Evolutionary conservation across 2,797 vertebrate species (phyloP), one percentile per base, ranked within the genome.

Genomic region (Fratercula arctica): DNA sequence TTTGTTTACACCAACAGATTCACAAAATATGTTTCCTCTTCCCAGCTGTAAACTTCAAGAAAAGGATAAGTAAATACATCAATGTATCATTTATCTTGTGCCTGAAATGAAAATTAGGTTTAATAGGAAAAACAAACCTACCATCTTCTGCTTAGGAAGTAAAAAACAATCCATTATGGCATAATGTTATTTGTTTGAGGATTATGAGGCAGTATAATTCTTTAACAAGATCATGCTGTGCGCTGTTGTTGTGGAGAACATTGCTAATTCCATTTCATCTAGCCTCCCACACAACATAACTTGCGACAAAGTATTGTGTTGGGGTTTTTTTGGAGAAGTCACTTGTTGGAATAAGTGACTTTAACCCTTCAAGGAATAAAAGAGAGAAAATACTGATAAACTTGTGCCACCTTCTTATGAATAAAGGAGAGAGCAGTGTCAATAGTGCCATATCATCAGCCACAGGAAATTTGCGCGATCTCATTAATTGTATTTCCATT

Each of bases 151-250:
- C 61, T 95, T 96, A 94, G 96, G 93, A 96, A 96, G 93, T 90
- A 95, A 81, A 95, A 94, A 94, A 4, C 46, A 89, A 93, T 96
- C 93, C 63, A 95, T 97, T 97, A 95, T 76, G 91, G 26, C n/a
- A 91, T 97, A 97, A 97, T 97, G 94, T 90, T 96, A 92, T 97
- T 97, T 97, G 87, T 96, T 97, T 95, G 96, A 93, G 79, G 89
- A 93, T 96, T 96, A 96, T 88, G 85, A 97, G 88, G 82, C 90
- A 84, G 69, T 69, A 90, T 96, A 96, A 97, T 97, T 95, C 94
- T 97, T 95, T 96, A 97, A 97, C 92, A 94, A 97, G 95, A 94
- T 96, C 95, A 96, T 88, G 85, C 82, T 93, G 85, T 95, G 89
- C 0, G 0, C 87, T 96, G 85, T 64, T 95, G 87, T 93, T 95